Evolutionary conservation across 2,113 vertebrate species (phyloP).

Genomic region (Tympanuchus pallidicinctus): DNA sequence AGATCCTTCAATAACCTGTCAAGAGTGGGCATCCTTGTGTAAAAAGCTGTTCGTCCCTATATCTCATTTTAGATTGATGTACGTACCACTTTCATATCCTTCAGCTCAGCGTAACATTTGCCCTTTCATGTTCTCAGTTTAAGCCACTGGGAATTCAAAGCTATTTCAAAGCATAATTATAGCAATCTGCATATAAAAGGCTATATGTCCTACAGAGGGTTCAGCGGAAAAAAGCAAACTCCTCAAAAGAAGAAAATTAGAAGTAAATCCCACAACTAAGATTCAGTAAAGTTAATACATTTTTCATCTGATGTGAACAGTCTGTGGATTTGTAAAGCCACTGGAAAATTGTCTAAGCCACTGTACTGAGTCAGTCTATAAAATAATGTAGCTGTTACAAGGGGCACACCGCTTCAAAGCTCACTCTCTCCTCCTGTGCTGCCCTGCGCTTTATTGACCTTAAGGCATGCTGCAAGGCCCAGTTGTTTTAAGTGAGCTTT

Average conservation of each 20-base stretch:
- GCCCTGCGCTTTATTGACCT: neutral
- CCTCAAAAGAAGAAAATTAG: slow-evolving; percentile 77
- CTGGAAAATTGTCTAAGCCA: slow-evolving; percentile 65
- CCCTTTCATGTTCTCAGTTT: slow-evolving; percentile 82
- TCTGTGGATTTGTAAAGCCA: slow-evolving; percentile 50
- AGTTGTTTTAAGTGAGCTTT: neutral
- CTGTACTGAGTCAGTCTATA: neutral
- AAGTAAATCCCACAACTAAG: slow-evolving; percentile 79
- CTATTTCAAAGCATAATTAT: slow-evolving; percentile 85
- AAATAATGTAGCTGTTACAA: neutral
- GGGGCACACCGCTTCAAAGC: neutral
- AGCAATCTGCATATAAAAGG: slow-evolving; percentile 85
- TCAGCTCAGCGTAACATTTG: slow-evolving; percentile 77
- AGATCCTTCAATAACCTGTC: slow-evolving; percentile 75
- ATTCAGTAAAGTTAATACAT: slow-evolving; percentile 71
- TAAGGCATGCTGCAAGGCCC: neutral
- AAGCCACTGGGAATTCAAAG: slow-evolving; percentile 80
- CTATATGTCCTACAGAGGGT: slow-evolving; percentile 73
- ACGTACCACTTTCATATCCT: slow-evolving; percentile 71
- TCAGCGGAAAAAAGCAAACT: slow-evolving; percentile 67
- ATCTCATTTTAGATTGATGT: slow-evolving; percentile 76
- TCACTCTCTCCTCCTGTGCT: neutral
- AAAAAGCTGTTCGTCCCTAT: slow-evolving; percentile 67
- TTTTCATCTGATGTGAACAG: slow-evolving; percentile 75
- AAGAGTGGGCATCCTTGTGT: slow-evolving; percentile 54